Evolutionary conservation across 1,140 invertebrate species (phyloP), one percentile per base, ranked within the genome.

Genomic region (Eriosoma lanigerum): DNA sequence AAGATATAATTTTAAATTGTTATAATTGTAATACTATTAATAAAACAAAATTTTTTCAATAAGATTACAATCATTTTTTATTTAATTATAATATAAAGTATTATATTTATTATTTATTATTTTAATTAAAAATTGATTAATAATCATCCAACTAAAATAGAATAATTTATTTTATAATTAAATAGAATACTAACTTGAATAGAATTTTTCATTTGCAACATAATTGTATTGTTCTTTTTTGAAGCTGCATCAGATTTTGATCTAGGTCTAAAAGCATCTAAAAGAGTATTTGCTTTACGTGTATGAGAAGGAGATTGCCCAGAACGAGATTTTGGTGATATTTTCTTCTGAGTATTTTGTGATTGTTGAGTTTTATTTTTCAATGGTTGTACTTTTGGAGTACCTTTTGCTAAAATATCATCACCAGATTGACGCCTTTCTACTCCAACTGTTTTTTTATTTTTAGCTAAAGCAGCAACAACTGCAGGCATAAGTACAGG

Each of bases 241-340:
- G 84, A 83, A 24, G 89, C 89, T 26, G 90, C 91, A 86, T 95
- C 94, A 4, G 90, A 95, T 87, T 92, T 96, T 83, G 90, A 93
- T 82, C 91, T 89, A 56, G 89, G 93, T 84, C 93, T 89, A 85
- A 96, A 96, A 21, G 93, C 92, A 85, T 96, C 94, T 83, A 96
- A 92, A 80, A 96, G 38, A 13, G 83, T 84, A 66, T 86, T 86
- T 72, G 86, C 84, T 52, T 88, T 88, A 29, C 89, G 89, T 81
- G 87, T 88, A 64, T 89, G 85, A n/a, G 90, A 86, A 89, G 73
- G 82, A 19, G 80, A 81, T 56, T 82, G 82, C 17, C 54, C 56
- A 44, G 75, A 60, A 58, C 75, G 75, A 46, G 56, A 56, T 78
- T 78, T 78, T 60, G 75, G 75, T 46, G 75, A 62, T 10, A 78